Base-by-base conservation (phyloP, 2,797 vertebrate genomes). In the Percopsis omiscomaycus region DNA sequence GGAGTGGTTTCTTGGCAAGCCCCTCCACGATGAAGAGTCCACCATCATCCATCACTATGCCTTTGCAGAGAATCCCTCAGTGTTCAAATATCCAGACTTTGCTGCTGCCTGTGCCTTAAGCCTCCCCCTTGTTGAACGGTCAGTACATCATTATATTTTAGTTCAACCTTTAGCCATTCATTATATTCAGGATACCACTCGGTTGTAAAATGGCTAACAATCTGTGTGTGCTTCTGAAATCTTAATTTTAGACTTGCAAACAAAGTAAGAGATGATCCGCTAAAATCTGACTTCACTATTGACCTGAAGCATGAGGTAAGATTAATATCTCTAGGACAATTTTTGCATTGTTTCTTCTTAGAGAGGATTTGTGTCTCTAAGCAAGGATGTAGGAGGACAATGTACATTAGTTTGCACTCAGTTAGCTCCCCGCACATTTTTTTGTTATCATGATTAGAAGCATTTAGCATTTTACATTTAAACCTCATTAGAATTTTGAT, bases 31-130 rank as follows among this genome's bases (percentile, higher is more conserved):
- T 55, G 93, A 95, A 74, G 96, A 99, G 82, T 96, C 96, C 16
- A 98, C 97, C 78, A 98, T 99, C 86, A 98, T 99, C 86, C 97
- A 99, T 91, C 97, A 99, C 92, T 99, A 99, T 27, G 96, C 96
- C 88, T 99, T 98, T 84, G 95, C 96, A 58, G 96, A 98, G 90
- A 95, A 98, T 81, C 96, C 96, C 55, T 89, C 92, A 1, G 49
- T 89, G 83, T 98, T 99, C 82, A 93, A 96, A 81, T 98, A 96
- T 89, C 96, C 97, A 22, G 97, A 98, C 89, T 98, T 99, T 78
- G 89, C 94, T 76, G 96, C 96, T 59, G 94, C 94, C 56, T 99
- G 97, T 96, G 95, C 91, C 37, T 87, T 99, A 75, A 99, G 96
- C 82, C 84, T 94, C 69, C 92, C 95, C 1, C 94, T 99, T 42